Percentiles rank a stretch among this genome's conserved stretches.
These are phyloP conservation scores for Lagopus leucura DNA, from an alignment of 2,113 vertebrate genomes.

Conservation along the genomic window DNA sequence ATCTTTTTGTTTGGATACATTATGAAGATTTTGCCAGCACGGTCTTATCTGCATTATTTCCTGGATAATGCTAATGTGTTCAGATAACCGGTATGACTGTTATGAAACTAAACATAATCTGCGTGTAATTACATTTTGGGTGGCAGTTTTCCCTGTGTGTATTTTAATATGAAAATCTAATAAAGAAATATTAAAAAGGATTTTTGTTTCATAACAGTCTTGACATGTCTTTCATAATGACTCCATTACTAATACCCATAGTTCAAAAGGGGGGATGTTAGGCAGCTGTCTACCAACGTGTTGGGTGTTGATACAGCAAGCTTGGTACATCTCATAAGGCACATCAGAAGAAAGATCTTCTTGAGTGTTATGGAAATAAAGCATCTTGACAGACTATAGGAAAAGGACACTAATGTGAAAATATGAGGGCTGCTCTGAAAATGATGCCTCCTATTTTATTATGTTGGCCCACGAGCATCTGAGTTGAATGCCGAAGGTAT, in stretches of 20 bases:
- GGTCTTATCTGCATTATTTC: neutral
- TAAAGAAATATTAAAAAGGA: neutral
- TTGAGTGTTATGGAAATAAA: neutral
- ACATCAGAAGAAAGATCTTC: neutral
- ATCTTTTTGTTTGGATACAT: neutral
- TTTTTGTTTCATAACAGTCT: neutral
- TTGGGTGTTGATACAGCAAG: neutral
- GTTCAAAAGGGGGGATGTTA: neutral
- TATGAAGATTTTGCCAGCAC: neutral
- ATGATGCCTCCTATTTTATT: neutral
- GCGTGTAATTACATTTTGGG: conserved; percentile 17
- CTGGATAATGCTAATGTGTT: neutral
- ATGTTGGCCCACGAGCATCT: neutral
- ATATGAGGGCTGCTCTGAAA: neutral
- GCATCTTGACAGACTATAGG: neutral
- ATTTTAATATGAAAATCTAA: conserved; percentile 8
- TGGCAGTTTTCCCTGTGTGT: neutral
- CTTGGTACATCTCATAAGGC: neutral
- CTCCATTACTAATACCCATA: neutral
- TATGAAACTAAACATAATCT: conserved; percentile 35
- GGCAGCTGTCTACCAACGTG: neutral
- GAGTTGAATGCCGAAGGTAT: neutral
- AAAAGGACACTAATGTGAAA: neutral
- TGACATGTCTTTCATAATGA: neutral
- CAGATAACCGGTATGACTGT: neutral